phyloP scores from a whole-genome alignment of 2,888 invertebrate genomes.

The Schizotus pectinicornis region DNA sequence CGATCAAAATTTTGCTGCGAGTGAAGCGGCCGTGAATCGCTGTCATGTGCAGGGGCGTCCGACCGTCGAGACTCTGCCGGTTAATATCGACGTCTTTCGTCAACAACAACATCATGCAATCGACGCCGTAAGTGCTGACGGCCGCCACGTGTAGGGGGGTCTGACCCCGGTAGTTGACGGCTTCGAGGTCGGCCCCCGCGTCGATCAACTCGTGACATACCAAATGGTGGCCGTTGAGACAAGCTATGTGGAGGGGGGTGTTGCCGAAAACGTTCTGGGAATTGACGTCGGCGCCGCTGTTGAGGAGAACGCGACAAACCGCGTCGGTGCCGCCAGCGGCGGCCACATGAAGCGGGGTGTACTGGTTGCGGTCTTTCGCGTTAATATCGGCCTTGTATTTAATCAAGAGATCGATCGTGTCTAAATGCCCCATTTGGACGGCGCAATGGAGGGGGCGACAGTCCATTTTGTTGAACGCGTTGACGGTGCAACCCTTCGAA shows the following conservation, averaged over 20 bases:
- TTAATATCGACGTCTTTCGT: slow-evolving; percentile 63
- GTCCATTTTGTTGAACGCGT: slow-evolving; percentile 69
- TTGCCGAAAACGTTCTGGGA: slow-evolving; percentile 66
- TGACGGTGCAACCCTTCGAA: slow-evolving; percentile 63
- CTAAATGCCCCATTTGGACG: slow-evolving; percentile 64
- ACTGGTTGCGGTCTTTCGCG: slow-evolving; percentile 60
- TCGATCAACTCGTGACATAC: slow-evolving; percentile 62
- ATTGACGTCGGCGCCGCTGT: slow-evolving; percentile 64
- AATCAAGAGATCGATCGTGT: slow-evolving; percentile 57
- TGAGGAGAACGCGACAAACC: slow-evolving; percentile 57
- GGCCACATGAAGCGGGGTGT: slow-evolving; percentile 69
- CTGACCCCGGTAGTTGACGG: slow-evolving; percentile 64
- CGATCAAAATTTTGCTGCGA: slow-evolving; percentile 66
- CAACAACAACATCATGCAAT: slow-evolving; percentile 65
- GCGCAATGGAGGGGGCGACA: slow-evolving; percentile 67
- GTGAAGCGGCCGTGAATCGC: slow-evolving; percentile 70
- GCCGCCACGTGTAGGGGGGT: slow-evolving; percentile 68
- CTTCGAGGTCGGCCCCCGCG: slow-evolving; percentile 60
- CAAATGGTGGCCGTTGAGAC: slow-evolving; percentile 65
- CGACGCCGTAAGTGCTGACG: slow-evolving; percentile 66
- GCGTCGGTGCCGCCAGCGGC: slow-evolving; percentile 61
- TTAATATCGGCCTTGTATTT: slow-evolving; percentile 60
- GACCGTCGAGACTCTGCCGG: slow-evolving; percentile 64
- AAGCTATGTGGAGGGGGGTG: slow-evolving; percentile 66
- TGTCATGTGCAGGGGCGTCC: slow-evolving; percentile 71